Evolutionary conservation across 2,797 vertebrate genomes (phyloP).

Genomic region (Graptemys geographica): DNA sequence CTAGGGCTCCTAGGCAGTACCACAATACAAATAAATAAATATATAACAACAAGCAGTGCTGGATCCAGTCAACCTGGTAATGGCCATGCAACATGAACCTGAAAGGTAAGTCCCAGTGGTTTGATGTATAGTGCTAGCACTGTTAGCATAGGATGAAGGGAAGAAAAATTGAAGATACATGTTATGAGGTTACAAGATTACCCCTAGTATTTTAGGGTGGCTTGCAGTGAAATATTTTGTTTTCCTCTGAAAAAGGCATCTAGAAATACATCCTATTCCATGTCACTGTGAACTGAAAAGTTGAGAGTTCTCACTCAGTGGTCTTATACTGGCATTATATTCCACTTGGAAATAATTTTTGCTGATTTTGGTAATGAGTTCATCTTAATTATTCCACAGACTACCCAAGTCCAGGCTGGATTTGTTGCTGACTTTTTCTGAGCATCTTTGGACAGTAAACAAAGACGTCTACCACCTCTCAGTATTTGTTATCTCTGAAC

Average conservation of each 20-base stretch:
- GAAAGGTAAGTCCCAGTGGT: not conserved
- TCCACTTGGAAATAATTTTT: conserved; percentile 20
- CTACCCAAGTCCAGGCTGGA: not conserved
- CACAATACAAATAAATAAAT: not conserved
- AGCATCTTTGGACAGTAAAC: not conserved
- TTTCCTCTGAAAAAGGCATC: not conserved
- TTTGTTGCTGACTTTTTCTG: not conserved
- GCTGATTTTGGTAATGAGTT: not conserved
- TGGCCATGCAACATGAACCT: not conserved
- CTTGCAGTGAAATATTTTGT: not conserved
- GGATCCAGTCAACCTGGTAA: not conserved
- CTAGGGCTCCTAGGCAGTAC: not conserved
- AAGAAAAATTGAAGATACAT: not conserved
- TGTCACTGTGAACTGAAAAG: not conserved
- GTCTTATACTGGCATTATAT: not conserved
- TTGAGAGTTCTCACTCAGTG: not conserved
- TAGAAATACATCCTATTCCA: not conserved
- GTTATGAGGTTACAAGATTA: not conserved
- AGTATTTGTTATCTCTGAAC: not conserved
- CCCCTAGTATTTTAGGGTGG: not conserved
- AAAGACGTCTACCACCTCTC: not conserved
- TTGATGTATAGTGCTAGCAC: not conserved
- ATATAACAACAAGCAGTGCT: not conserved
- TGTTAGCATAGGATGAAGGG: not conserved
- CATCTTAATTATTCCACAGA: not conserved